Evolutionary conservation across 2,113 vertebrate species (phyloP), one percentile per base, ranked within the genome.

Genomic region (Pseudorasbora parva): DNA sequence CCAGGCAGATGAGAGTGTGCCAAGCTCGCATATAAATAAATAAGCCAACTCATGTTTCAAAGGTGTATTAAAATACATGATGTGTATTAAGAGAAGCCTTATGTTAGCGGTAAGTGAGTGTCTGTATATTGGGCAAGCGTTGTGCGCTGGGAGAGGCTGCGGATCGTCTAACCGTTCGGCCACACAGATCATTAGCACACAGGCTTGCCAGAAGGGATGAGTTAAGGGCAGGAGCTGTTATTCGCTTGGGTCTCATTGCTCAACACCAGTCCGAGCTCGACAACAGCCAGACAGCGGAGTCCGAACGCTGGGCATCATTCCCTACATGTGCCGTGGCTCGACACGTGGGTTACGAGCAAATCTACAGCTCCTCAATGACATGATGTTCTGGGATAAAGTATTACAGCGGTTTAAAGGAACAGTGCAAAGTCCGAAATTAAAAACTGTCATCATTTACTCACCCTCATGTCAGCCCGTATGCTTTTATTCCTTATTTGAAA

Each of bases 1-100:
- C 14, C 56, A 78, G 77, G 49, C 43, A 21, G 43, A 14, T 27
- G 41, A 23, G 64, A 19, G 41, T 5, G 75, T 57, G 41, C 43
- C 51, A 33, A 59, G 74, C 3, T 10, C 21, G 21, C 71, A 72
- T 79, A 72, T 86, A 78, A 86, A 86, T 79, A 86, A 78, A 82
- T 86, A 82, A 86, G 66, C 47, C 69, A 21, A 66, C 82, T 86
- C 82, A 49, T 66, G 82, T 83, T 86, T 86, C 85, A 82, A 37
- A 74, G 76, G 11, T 78, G 71, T 78, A 71, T 86, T 86, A 80
- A 86, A 83, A 86, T 73, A 83, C 85, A 81, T 78, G 37, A 27
- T 51, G 45, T 51, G 77, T 82, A 86, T 86, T 82, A 83, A 77
- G 60, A 66, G 84, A 82, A 78, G 84, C 23, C 59, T 27, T 12